Evolutionary conservation across 2,113 vertebrate genomes (phyloP).

Genomic region (Brienomyrus longianalis): DNA sequence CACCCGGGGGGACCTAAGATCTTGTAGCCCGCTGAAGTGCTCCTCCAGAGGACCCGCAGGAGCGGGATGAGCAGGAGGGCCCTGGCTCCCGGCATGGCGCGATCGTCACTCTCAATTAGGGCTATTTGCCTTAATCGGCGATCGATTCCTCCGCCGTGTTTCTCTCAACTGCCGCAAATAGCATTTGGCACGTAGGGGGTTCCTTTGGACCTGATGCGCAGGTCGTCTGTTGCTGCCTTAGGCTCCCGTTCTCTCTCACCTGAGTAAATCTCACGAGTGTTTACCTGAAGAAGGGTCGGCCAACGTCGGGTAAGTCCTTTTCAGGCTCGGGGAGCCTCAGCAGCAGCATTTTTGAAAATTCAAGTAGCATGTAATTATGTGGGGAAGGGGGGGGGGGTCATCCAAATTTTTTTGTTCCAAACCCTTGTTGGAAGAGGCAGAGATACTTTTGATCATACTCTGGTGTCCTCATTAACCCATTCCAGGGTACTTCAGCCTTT

Average conservation of each 20-base stretch:
- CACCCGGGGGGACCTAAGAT: background rate
- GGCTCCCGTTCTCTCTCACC: background rate
- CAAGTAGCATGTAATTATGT: background rate
- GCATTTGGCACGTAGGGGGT: background rate
- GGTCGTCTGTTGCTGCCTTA: background rate
- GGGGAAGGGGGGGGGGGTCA: background rate
- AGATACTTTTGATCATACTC: background rate
- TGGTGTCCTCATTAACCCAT: conserved; percentile 11
- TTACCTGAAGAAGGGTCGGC: background rate
- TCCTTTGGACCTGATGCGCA: background rate
- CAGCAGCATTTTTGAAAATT: background rate
- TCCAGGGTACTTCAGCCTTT: background rate
- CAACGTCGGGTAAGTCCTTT: background rate
- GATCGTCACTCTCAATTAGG: conserved; percentile 10
- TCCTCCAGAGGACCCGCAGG: background rate
- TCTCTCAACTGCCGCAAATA: background rate
- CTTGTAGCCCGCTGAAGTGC: background rate
- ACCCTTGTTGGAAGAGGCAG: background rate
- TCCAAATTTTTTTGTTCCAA: background rate
- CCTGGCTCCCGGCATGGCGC: background rate
- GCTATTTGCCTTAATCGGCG: background rate
- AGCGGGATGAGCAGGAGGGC: background rate
- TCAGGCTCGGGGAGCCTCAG: background rate
- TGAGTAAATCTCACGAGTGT: background rate
- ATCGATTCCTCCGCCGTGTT: background rate